phyloP scores from a whole-genome alignment of 2,113 vertebrate genomes.

The Oncorhynchus keta region DNA sequence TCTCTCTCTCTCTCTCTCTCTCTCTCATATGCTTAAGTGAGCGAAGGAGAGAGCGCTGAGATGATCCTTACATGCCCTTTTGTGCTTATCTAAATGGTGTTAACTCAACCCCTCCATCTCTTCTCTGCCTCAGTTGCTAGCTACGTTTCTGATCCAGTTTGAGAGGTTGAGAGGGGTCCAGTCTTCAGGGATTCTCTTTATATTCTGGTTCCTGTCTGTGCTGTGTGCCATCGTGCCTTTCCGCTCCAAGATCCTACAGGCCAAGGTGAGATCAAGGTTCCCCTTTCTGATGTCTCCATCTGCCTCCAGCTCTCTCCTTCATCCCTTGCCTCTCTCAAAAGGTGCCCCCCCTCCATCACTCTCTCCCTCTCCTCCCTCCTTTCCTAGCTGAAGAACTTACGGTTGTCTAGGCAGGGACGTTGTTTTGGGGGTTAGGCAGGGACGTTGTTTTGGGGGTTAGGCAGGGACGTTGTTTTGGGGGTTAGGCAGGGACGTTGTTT shows the following conservation, averaged over 20 bases:
- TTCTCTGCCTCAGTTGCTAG: slow-evolving; percentile 75
- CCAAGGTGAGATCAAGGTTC: slow-evolving; percentile 73
- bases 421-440: background rate
- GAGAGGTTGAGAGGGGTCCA: slow-evolving; percentile 88
- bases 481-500: slow-evolving; percentile 33
- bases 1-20: too few species aligned
- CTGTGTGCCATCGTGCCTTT: slow-evolving; percentile 86
- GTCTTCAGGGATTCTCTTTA: slow-evolving; percentile 91
- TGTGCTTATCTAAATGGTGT: background rate
- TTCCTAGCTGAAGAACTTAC: slow-evolving; percentile 21
- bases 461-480: slow-evolving; percentile 12
- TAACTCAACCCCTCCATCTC: background rate
- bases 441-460: accelerated
- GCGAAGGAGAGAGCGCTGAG: background rate
- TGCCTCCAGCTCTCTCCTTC: background rate
- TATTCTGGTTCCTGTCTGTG: slow-evolving; percentile 91
- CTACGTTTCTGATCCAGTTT: slow-evolving; percentile 88
- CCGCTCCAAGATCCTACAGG: slow-evolving; percentile 88
- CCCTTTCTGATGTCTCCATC: too few species aligned
- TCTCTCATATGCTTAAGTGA: background rate
- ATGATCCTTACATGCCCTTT: background rate
- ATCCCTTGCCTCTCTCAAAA: background rate
- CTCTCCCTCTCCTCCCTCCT: background rate
- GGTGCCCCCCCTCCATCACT: background rate
- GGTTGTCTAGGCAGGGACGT: slow-evolving; percentile 19